phyloP scores from a whole-genome alignment of 2,113 vertebrate genomes.

The Ochotona princeps region DNA sequence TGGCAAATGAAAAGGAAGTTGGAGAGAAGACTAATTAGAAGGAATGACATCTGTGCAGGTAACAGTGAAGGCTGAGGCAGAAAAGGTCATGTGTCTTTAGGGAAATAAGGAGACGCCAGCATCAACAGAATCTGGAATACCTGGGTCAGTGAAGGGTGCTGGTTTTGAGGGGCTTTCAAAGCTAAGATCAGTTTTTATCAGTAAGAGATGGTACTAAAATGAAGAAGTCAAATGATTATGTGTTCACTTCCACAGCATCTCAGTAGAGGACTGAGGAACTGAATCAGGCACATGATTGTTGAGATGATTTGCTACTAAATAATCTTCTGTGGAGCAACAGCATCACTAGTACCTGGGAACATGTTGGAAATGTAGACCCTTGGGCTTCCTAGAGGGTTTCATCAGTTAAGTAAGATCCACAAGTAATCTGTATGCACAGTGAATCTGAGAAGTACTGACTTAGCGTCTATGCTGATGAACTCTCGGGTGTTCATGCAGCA shows the following conservation, averaged over 20 bases:
- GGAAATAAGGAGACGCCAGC: not conserved
- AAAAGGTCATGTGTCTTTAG: not conserved
- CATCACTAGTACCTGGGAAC: not conserved
- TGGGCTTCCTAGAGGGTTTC: not conserved
- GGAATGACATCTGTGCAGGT: not conserved
- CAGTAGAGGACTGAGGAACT: not conserved
- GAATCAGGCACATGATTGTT: not conserved
- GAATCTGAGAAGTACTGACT: not conserved
- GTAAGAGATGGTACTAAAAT: not conserved
- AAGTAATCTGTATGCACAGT: not conserved
- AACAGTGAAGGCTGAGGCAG: not conserved
- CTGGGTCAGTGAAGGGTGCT: not conserved
- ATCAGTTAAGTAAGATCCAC: not conserved
- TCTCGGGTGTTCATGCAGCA: not conserved
- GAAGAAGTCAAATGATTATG: not conserved
- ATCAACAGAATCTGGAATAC: not conserved
- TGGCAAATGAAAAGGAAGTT: slow-evolving; percentile 17
- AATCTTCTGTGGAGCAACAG: not conserved
- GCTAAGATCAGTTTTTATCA: not conserved
- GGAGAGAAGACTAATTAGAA: not conserved
- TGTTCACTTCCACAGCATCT: not conserved
- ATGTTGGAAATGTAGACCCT: not conserved
- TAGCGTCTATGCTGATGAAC: not conserved
- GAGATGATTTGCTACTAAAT: not conserved
- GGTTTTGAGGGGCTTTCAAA: not conserved